Evolutionary conservation across 2,888 invertebrate genomes (phyloP), one percentile per base, ranked within the genome.

Genomic region (Papilio gigon): DNA sequence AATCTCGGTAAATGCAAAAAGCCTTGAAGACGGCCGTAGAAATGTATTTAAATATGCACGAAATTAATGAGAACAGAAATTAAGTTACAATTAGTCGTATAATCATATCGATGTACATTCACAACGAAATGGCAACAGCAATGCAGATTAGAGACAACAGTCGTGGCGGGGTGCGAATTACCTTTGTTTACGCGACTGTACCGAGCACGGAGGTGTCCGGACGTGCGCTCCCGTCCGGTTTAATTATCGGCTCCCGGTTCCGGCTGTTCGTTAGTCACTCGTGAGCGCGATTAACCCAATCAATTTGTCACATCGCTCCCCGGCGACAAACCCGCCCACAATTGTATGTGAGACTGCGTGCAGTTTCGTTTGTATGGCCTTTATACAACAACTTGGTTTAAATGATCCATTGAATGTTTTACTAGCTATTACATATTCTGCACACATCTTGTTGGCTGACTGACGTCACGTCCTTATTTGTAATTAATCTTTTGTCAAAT

Each of bases 281-380:
- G 70, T 73, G 71, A 71, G 67, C 72, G 72, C 74, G 74, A 75
- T 75, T 75, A 75, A 74, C 74, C 73, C 74, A 74, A 75, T 75
- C 75, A 75, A 75, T 75, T 75, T 73, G 73, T 75, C 74, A 73
- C 65, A 63, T 58, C 47, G 59, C 44, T 69, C 61, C 53, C 65
- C 71, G 66, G 67, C 70, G 70, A 71, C 69, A 67, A 67, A 65
- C 70, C 67, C 59, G 42, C 59, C 59, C 65, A 40, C 50, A 40
- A 59, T 64, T 64, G 68, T 68, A 64, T 62, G 63, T 42, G 69
- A 65, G 64, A 65, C 68, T 44, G 37, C 62, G 67, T 20, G 44
- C 63, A 40, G 40, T 47, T 44, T 58, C 47, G 60, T 68, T 64
- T 64, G 68, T 50, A 60, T 9, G 22, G 37, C 30, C 2, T 22